Evolutionary conservation across 1,140 invertebrate genomes (phyloP), one percentile per base, ranked within the genome.

Genomic region (Brachionus angularis): DNA sequence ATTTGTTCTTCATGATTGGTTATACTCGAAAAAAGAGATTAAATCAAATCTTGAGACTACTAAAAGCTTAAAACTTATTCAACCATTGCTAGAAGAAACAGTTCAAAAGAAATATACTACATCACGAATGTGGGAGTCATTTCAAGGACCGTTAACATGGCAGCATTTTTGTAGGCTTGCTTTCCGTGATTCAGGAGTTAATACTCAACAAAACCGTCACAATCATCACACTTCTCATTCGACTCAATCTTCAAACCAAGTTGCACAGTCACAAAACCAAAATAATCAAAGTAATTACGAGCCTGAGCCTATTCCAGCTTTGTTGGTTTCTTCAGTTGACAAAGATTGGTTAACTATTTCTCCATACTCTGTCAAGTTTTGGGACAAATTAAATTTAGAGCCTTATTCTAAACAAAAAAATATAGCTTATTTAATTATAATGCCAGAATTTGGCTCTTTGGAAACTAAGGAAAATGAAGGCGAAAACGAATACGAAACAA

Each of bases 261-360:
- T n/a, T 25, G n/a, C 18, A 10, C 39, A n/a, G 31, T 42, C 69
- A 18, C 12, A 14, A 2, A 61, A 72, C 27, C 49, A 61, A 29
- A 58, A 49, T 67, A 91, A 91, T 23, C 90, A 91, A 76, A 91
- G 93, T 77, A 86, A 91, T 39, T 93, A 91, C 80, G 91, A 93
- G 77, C 91, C 91, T 10, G 91, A 94, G 80, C 91, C 91, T 0
- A 91, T 95, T 75, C 92, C 92, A 8, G 82, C 94, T 23, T 85
- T 94, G 44, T 89, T 93, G 33, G 93, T 93, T 1, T 50, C 67
- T 23, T 50, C 46, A 1, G 89, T 91, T 81, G 94, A 97, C 75
- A 89, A 91, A 76, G 94, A 98, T 80, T 96, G 92, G 91, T 80
- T 97, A 2, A 89, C 90, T 1, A 81, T 96, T 23, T 91, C 92